Evolutionary conservation across 2,797 vertebrate species (phyloP), one percentile per base, ranked within the genome.

Genomic region (Silurus aristotelis): DNA sequence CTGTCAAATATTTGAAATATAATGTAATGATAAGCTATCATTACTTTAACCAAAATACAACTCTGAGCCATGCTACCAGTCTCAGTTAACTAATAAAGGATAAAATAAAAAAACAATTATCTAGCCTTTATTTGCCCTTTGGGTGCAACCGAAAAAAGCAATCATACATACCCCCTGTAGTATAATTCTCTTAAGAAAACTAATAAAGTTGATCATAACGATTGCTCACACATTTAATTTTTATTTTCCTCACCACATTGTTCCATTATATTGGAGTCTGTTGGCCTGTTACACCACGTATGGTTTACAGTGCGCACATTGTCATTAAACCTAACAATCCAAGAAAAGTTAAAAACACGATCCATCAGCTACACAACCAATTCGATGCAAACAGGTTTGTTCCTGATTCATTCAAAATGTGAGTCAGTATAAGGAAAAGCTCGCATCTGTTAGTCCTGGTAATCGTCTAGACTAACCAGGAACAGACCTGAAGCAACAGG

Each of bases 271-370:
- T 38, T 38, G 38, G 19, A 81, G 79, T 63, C 38, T 58, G 86
- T 76, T 80, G 81, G 46, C 38, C 70, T 27, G 72, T 77, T 84
- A 4, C 22, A 10, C 76, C 81, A 85, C 75, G 70, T 85, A 52
- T 71, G 71, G 75, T 70, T 85, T 83, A 76, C 61, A 70, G 6
- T 83, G 43, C 4, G 1, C 31, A 73, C 68, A 83, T 72, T 3
- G 43, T 83, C 25, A 27, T 25, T 81, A 73, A 27, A 70, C 31
- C 20, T 79, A 86, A 85, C 77, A 46, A 31, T n/a, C 22, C 64
- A 9, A 55, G 19, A 5, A 38, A 10, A 14, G 25, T 81, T 71
- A 66, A 78, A 31, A 10, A 25, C n/a, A 17, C 0, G 4, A 46
- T 84, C 56, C 84, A 60, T 73, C 55, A 48, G 73, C 56, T 46